Percentiles rank a stretch among this genome's conserved stretches.
Conservation (phyloP, 1,140 invertebrate genomes). For the Cotesia vestalis region DNA sequence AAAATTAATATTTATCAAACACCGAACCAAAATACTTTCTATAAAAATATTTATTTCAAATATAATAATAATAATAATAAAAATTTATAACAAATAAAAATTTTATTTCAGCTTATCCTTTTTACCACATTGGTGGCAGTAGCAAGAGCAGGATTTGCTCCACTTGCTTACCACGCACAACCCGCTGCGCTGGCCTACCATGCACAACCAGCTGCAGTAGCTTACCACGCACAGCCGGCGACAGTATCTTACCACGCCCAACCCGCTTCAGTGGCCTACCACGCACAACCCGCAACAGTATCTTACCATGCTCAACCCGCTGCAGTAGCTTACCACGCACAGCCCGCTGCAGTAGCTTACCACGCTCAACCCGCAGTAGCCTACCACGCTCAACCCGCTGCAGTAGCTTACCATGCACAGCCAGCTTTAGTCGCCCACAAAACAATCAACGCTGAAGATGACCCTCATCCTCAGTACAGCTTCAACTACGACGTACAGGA, state of each 20-base stretch:
- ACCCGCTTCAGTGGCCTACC: conserved; percentile 4
- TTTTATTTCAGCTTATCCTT: conserved; percentile 31
- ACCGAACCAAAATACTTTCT: too few species aligned
- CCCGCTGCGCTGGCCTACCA: neutral
- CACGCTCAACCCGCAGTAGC: conserved; percentile 32
- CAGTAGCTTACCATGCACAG: conserved; percentile 20
- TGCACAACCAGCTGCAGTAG: neutral
- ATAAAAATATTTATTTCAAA: too few species aligned
- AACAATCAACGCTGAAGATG: conserved; percentile 29
- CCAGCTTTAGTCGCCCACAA: conserved; percentile 19
- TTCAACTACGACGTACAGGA: conserved; percentile 66
- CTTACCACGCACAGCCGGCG: conserved; percentile 29
- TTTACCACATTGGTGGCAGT: conserved; percentile 47
- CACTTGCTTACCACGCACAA: conserved; percentile 24
- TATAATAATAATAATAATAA: neutral
- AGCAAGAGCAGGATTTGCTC: conserved; percentile 44
- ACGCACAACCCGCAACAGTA: conserved; percentile 31
- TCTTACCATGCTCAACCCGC: conserved; percentile 11
- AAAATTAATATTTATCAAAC: too few species aligned
- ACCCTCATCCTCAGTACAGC: conserved; percentile 28
- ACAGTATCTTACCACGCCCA: conserved; percentile 7
- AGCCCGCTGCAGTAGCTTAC: conserved; percentile 34
- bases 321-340: conserved; percentile 4
- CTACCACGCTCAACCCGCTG: conserved; percentile 36
- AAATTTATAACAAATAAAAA: neutral